Evolutionary conservation across 2,113 vertebrate species (phyloP).

Genomic region (Leucopternis melanops): DNA sequence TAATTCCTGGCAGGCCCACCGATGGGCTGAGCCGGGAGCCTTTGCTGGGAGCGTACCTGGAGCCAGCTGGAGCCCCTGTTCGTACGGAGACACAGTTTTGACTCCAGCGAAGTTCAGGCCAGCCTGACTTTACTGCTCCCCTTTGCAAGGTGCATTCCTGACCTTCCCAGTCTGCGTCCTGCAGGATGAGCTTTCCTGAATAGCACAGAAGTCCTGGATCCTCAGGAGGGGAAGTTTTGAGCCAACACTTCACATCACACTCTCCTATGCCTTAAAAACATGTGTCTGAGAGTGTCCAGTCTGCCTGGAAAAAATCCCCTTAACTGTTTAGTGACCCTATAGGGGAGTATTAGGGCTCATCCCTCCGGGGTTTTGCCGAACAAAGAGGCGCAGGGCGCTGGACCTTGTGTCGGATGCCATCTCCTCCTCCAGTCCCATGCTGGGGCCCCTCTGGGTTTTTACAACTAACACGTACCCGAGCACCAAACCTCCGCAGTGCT

Average conservation of each 20-base stretch:
- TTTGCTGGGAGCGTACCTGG: not conserved
- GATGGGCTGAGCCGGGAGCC: constrained; percentile 45
- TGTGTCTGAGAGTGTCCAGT: not conserved
- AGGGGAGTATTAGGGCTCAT: not conserved
- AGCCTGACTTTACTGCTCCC: not conserved
- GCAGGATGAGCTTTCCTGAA: not conserved
- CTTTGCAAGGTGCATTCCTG: constrained; percentile 12
- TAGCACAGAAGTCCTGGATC: not conserved
- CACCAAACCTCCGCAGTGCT: constrained; percentile 47
- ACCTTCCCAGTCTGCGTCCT: not conserved
- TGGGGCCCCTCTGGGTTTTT: not conserved
- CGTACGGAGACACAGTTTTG: not conserved
- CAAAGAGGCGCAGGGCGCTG: not conserved
- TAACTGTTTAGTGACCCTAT: not conserved
- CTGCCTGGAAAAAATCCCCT: not conserved
- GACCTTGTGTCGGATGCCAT: not conserved
- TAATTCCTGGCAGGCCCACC: constrained; percentile 60
- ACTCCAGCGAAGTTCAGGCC: not conserved
- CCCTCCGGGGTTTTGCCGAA: not conserved
- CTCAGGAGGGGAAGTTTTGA: not conserved
- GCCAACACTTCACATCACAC: not conserved
- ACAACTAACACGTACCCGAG: not conserved
- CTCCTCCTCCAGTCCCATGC: not conserved
- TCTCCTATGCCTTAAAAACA: not conserved
- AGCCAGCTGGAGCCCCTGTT: constrained; percentile 15